Evolutionary conservation across 2,797 vertebrate species (phyloP), one percentile per base, ranked within the genome.

Genomic region (Fistularia tabacaria): DNA sequence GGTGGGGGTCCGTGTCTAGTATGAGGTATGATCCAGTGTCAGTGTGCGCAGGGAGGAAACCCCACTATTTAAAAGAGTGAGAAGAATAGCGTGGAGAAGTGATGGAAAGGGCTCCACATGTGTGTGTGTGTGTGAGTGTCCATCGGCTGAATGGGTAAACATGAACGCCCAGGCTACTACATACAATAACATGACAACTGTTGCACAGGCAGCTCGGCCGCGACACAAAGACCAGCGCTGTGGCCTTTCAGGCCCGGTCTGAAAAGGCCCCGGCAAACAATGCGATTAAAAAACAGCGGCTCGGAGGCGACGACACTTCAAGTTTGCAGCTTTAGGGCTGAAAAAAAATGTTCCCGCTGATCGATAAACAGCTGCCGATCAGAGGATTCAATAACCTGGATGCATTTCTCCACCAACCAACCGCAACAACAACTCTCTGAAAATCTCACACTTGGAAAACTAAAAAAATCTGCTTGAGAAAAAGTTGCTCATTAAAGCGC

Each of bases 11-110:
- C 46, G 37, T 68, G 74, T 54, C 56, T 64, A 59, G 69, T 80
- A 80, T 78, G 60, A 78, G 74, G 71, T 50, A 57, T 72, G 79
- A 73, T 70, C 73, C 48, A 38, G 54, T 71, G 79, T 78, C 70
- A 76, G 66, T 50, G 70, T 66, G 64, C 54, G 55, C 83, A 56
- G 66, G 57, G 38, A 72, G 67, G 51, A 69, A 71, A 85, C 74
- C 59, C 54, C 58, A 36, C 41, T 15, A 10, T 25, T 25, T 25
- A 25, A 25, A 25, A 55, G 57, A 65, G 40, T 59, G 12, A 45
- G 42, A 38, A 48, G 39, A 41, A 54, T 12, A 62, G 3, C 14
- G 58, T 25, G 2, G 25, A 25, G 25, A 5, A 25, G 25, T 25
- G 25, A 25, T 25, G 25, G 25, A 25, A 25, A 25, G 25, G 25